Evolutionary conservation across 2,797 vertebrate species (phyloP), one percentile per base, ranked within the genome.

Genomic region (Pseudochirops corinnae): DNA sequence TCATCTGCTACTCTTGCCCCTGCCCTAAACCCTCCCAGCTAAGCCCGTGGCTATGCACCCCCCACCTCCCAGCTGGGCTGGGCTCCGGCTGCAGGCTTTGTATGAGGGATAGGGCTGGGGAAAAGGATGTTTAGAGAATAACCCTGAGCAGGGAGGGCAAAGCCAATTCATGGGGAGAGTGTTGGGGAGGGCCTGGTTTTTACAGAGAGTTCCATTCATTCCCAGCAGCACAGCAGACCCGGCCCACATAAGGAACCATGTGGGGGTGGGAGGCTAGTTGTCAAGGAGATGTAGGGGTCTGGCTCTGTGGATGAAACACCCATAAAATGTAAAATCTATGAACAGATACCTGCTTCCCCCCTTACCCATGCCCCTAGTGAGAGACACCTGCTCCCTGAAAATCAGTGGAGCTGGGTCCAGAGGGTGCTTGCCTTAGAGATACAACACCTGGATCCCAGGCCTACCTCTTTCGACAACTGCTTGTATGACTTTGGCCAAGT

Each of bases 41-140:
- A n/a, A n/a, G n/a, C n/a, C n/a, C n/a, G n/a, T n/a, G n/a, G 31
- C 12, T n/a, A 56, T 12, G 26, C 12, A 5, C 5, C 29, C 50
- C 31, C 21, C 26, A 39, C 24, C 10, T 18, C 39, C 50, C 55
- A n/a, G 74, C 39, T 91, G 50, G 31, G 90, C 50, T n/a, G 50
- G 18, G 52, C 90, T 55, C 16, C 2, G 55, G n/a, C 90, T 53
- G 4, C 50, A 55, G 90, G 90, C 90, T 91, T 91, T 91, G 90
- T 91, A 52, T 55, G 52, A 91, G 90, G 4, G 39, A 46, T 10
- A n/a, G 31, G 3, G 9, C 2, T 4, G 0, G 92, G 39, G 57
- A 46, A 67, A 39, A 93, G 93, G 93, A 93, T 90, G 93, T 93
- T 93, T 93, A 93, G 56, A 90, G 39, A 90, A 90, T 33, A 91